Conservation (phyloP, 1,140 invertebrate species). For the Nautilus pompilius region DNA sequence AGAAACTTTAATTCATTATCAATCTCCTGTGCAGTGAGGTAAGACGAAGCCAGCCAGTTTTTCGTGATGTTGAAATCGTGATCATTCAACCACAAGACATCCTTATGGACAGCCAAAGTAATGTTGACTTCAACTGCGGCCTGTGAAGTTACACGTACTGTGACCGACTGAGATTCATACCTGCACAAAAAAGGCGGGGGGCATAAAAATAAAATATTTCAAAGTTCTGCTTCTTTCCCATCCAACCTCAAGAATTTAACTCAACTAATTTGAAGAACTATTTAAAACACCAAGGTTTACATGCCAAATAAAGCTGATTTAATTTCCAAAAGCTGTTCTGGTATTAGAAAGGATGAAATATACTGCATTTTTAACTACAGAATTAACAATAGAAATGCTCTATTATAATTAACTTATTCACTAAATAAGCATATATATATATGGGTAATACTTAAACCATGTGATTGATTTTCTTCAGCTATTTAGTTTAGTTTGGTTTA, state of each 20-base stretch:
- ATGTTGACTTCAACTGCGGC: conserved; percentile 71
- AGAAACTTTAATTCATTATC: conserved; percentile 62
- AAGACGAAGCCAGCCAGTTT: conserved; percentile 53
- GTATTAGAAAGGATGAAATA: no score
- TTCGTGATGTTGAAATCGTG: conserved; percentile 68
- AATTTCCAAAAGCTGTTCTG: no score
- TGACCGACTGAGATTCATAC: conserved; percentile 56
- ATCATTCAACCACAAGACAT: conserved; percentile 72
- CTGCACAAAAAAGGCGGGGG: conserved; percentile 53
- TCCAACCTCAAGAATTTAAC: not conserved
- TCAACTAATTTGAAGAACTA: not conserved
- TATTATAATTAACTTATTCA: no score
- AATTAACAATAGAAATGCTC: no score
- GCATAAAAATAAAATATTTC: not conserved
- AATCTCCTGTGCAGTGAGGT: conserved; percentile 28
- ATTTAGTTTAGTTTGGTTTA: no score
- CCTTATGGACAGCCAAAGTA: conserved; percentile 69
- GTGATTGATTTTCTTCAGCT: no score
- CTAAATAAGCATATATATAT: no score
- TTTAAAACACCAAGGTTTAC: not conserved
- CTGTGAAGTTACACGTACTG: conserved; percentile 60
- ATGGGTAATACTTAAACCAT: no score
- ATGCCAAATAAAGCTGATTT: no score
- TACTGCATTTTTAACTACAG: no score
- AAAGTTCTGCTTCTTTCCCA: not conserved